Percentiles rank a stretch among this genome's conserved stretches.
Conservation (phyloP, 2,113 vertebrate genomes). For the Meles meles region DNA sequence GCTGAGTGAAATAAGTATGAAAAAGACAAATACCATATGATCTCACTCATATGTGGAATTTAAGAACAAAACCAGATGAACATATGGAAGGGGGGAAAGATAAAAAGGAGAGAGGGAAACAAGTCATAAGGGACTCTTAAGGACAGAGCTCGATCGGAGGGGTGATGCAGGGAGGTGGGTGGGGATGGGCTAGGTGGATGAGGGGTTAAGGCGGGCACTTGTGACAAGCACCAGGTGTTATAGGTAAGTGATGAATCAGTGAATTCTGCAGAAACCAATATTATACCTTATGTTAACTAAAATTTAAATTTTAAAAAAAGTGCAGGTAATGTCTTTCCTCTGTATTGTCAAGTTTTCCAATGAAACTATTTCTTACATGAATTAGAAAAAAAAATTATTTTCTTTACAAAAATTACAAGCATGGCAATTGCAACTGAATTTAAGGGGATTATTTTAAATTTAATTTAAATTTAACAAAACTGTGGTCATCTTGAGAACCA, state of each 20-base stretch:
- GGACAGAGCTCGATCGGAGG: neutral
- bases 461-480: constrained; percentile 15
- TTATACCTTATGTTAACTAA: neutral
- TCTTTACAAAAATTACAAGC: constrained; percentile 24
- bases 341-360: neutral
- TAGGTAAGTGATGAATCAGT: neutral
- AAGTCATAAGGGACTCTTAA: neutral
- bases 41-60: neutral
- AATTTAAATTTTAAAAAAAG: neutral
- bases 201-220: neutral
- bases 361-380: neutral
- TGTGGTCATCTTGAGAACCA: neutral
- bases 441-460: neutral
- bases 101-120: neutral
- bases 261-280: neutral
- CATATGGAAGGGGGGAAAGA: neutral
- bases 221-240: neutral
- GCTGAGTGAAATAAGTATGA: neutral
- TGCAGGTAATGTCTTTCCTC: neutral
- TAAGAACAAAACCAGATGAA: neutral
- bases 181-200: neutral
- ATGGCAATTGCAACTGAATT: neutral
- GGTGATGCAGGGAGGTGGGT: neutral
- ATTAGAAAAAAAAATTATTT: neutral
- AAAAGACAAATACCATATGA: neutral